A percentile compares a stretch with the other conserved stretches of the same genome.
Conservation (phyloP, 1,140 invertebrate genomes). For the Trichoplusia ni region DNA sequence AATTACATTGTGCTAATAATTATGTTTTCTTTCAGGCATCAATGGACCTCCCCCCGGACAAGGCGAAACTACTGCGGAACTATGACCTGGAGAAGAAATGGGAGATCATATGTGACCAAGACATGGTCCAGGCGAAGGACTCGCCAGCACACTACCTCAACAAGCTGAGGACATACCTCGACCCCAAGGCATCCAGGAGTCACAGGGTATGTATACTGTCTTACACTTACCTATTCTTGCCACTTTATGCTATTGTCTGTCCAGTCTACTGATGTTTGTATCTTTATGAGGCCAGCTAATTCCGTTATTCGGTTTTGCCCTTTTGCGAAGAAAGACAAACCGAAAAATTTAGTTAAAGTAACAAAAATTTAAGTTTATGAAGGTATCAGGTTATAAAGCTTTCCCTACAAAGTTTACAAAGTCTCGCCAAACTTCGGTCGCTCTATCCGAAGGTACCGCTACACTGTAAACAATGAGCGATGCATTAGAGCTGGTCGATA, state of each 20-base stretch:
- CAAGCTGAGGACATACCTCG: constrained; percentile 96
- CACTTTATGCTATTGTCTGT: no score
- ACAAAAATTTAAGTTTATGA: no score
- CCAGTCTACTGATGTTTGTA: no score
- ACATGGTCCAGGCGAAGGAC: constrained; percentile 98
- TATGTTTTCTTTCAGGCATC: constrained; percentile 86
- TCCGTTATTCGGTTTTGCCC: no score
- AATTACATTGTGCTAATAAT: no score
- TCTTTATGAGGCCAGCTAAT: no score
- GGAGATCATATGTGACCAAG: constrained; percentile 99
- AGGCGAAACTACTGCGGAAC: constrained; percentile 97
- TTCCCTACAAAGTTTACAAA: constrained; percentile 1
- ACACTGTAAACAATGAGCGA: constrained; percentile 30
- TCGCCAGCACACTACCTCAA: constrained; percentile 97
- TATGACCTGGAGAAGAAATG: constrained; percentile 99
- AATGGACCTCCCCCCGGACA: constrained; percentile 99
- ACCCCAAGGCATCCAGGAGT: constrained; percentile 97
- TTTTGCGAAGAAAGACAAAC: no score
- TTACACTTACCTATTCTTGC: background rate
- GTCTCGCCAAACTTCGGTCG: constrained; percentile 2
- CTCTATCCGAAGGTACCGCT: constrained; percentile 30
- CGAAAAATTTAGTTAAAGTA: no score
- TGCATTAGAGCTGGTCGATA: constrained; percentile 15
- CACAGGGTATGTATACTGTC: constrained; percentile 89
- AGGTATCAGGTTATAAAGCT: no score